phyloP scores from a whole-genome alignment of 1,140 invertebrate genomes.

The Lasaia peninsularis region DNA sequence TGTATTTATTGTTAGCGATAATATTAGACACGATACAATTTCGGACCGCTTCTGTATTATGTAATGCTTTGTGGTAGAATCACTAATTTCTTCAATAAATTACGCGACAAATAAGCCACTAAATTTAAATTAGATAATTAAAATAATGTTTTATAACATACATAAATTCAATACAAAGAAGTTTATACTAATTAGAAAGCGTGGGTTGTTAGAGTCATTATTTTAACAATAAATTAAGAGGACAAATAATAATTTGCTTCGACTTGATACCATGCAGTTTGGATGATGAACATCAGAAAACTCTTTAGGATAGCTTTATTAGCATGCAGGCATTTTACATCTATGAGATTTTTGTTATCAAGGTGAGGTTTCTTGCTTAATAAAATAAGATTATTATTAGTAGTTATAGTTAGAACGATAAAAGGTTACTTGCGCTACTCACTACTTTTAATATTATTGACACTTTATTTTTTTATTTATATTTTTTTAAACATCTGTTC shows the following conservation, averaged over 20 bases:
- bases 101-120: not conserved
- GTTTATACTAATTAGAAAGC: constrained; percentile 13
- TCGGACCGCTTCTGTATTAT: constrained; percentile 24
- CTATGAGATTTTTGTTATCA: not conserved
- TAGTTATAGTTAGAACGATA: constrained; percentile 49
- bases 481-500: constrained; percentile 15
- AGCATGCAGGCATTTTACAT: not conserved
- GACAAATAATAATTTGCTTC: constrained; percentile 14
- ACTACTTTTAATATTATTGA: constrained; percentile 22
- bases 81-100: not conserved
- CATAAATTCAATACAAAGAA: constrained; percentile 15
- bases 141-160: constrained; percentile 13
- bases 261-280: not conserved
- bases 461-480: constrained; percentile 19
- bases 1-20: constrained; percentile 41
- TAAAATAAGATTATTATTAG: constrained; percentile 8
- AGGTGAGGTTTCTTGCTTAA: not conserved
- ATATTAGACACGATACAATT: constrained; percentile 35
- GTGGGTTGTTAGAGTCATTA: constrained; percentile 13
- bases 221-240: constrained; percentile 24
- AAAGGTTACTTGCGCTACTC: constrained; percentile 52
- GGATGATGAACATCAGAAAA: not conserved
- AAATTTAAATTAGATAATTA: constrained; percentile 15
- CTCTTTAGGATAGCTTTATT: not conserved
- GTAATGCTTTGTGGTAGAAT: not conserved